Base-by-base conservation (phyloP, 2,113 vertebrate species). In the Hepsetus odoe region DNA sequence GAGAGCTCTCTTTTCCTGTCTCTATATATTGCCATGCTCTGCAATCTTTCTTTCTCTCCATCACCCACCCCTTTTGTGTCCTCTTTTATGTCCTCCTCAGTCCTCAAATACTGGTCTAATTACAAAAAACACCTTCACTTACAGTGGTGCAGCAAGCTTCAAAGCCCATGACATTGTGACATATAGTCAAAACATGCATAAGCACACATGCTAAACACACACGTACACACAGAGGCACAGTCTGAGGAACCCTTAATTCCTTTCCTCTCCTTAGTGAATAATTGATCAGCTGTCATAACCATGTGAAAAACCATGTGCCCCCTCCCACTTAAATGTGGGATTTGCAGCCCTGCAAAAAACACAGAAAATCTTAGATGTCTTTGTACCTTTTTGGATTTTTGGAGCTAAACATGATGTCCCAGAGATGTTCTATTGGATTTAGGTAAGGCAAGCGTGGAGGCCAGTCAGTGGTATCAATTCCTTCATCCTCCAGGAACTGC, bases 281-380 rank as follows among this genome's bases (percentile, higher is more conserved):
- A 82, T 70, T 69, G 71, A 74, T 74, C 6, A n/a, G 55, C 55
- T 74, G 70, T 75, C 32, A 26, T 69, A 71, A 70, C 24, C 32
- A 46, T 38, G 61, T 55, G 14, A 72, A 61, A 53, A 26, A 28
- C 77, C 65, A 38, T n/a, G n/a, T n/a, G 40, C 56, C 61, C 46
- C 68, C 40, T 20, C 61, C 74, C 59, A 44, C 80, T 77, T 62
- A 38, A 71, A 71, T 71, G 51, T n/a, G n/a, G n/a, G n/a, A n/a
- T n/a, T n/a, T n/a, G n/a, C n/a, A n/a, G n/a, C n/a, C n/a, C n/a
- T n/a, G n/a, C n/a, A n/a, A n/a, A n/a, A n/a, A n/a, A n/a, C n/a
- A n/a, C n/a, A n/a, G n/a, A n/a, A n/a, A n/a, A n/a, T n/a, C n/a
- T n/a, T n/a, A n/a, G n/a, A n/a, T n/a, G n/a, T n/a, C n/a, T n/a